Conservation (phyloP, 1,140 invertebrate species). For the Zophobas atratus region DNA sequence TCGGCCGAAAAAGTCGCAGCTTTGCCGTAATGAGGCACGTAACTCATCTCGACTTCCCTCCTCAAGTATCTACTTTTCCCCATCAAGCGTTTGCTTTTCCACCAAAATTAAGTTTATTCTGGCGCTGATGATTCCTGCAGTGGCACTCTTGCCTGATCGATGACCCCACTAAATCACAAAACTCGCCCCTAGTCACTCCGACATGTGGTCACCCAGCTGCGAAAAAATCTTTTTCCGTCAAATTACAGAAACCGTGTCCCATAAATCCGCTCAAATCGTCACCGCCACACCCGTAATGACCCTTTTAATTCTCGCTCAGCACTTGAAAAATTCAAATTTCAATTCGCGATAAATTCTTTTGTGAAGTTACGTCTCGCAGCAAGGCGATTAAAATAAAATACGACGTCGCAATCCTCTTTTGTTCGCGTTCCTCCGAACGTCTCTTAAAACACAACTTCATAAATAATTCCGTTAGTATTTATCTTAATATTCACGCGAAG, state of each 20-base stretch:
- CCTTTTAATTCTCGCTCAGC: not conserved
- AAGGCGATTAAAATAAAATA: constrained; percentile 2
- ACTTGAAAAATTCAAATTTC: constrained; percentile 7
- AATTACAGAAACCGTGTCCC: not conserved
- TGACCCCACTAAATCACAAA: no score
- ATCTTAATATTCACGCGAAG: constrained; percentile 11
- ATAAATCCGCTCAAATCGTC: no score
- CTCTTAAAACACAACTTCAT: constrained; percentile 5
- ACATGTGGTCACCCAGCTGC: no score
- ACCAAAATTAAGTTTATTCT: constrained; percentile 7
- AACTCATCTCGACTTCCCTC: not conserved
- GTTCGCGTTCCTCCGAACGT: not conserved
- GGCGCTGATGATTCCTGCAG: not conserved
- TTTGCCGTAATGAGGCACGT: not conserved
- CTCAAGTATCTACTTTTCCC: not conserved
- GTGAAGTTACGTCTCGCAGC: not conserved
- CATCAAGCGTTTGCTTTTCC: not conserved
- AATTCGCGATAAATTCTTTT: constrained; percentile 10
- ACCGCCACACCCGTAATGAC: not conserved
- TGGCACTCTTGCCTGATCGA: not conserved
- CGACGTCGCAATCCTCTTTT: not conserved
- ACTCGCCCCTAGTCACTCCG: no score
- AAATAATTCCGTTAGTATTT: constrained; percentile 15
- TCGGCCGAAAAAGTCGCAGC: no score
- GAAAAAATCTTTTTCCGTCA: not conserved